Percentiles rank a stretch among this genome's conserved stretches.
phyloP scores from a whole-genome alignment of 2,888 invertebrate species.

The Atherix ibis region DNA sequence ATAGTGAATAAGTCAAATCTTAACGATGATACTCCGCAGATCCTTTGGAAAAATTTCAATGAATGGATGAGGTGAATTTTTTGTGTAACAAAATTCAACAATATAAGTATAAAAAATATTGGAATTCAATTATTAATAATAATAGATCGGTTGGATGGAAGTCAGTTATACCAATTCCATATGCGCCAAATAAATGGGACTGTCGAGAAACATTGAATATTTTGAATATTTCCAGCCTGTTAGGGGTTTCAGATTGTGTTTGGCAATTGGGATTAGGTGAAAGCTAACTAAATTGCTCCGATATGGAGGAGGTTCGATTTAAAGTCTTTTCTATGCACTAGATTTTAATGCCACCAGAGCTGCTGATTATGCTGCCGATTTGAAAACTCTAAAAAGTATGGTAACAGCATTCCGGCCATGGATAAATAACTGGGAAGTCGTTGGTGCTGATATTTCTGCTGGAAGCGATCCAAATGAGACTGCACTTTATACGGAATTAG shows the following conservation, averaged over 20 bases:
- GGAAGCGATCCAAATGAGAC: constrained; percentile 39
- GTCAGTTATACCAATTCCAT: constrained; percentile 8
- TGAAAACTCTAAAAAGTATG: constrained; percentile 46
- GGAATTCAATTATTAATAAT: no score
- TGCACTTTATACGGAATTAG: constrained; percentile 38
- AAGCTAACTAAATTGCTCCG: constrained; percentile 32
- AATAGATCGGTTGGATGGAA: constrained; percentile 6
- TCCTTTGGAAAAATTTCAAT: constrained; percentile 8
- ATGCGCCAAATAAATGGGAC: constrained; percentile 7
- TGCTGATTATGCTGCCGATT: constrained; percentile 41
- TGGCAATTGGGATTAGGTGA: constrained; percentile 9
- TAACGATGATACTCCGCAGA: constrained; percentile 2
- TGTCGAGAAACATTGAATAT: constrained; percentile 5
- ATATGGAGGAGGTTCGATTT: background rate
- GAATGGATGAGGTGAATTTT: constrained; percentile 6
- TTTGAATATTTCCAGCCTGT: constrained; percentile 7
- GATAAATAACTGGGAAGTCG: constrained; percentile 40
- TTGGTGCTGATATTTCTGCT: constrained; percentile 44
- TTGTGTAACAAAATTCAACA: background rate
- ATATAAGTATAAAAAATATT: no score
- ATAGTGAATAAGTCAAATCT: constrained; percentile 34
- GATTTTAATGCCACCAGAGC: constrained; percentile 25
- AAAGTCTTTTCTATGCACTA: constrained; percentile 5
- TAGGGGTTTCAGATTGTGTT: constrained; percentile 6
- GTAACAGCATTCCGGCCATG: constrained; percentile 44